A percentile compares a stretch with the other conserved stretches of the same genome.
Evolutionary conservation across 2,113 vertebrate species (phyloP).

Genomic region (Lepus timidus): DNA sequence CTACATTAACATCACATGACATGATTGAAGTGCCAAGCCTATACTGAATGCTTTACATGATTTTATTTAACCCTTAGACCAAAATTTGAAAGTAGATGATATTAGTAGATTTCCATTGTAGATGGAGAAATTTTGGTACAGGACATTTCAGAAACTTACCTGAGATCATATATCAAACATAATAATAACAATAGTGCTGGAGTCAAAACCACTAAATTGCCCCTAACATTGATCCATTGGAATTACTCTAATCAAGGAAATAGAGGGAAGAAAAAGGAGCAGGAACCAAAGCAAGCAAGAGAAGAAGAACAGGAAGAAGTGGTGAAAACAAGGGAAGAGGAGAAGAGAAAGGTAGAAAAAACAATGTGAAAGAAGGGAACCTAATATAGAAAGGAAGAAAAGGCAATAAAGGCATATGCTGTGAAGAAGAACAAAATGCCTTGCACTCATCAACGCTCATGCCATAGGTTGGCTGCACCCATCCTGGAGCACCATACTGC

Average conservation of each 20-base stretch:
- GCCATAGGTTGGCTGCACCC: fast-evolving
- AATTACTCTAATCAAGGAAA: background rate
- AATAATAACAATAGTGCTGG: too few species aligned
- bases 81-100: background rate
- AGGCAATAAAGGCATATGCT: background rate
- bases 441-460: fast-evolving
- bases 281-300: background rate
- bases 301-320: background rate
- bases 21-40: background rate
- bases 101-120: background rate
- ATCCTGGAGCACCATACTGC: fast-evolving
- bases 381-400: background rate
- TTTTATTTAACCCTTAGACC: background rate
- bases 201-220: background rate
- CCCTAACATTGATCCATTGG: fast-evolving
- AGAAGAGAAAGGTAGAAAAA: background rate
- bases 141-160: background rate
- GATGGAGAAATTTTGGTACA: background rate
- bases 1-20: background rate
- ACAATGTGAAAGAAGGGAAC: background rate
- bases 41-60: background rate
- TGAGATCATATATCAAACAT: background rate
- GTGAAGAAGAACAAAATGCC: background rate
- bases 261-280: background rate
- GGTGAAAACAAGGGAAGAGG: background rate